These are phyloP conservation scores for Drosophila asahinai DNA, from an alignment of 1,140 invertebrate species.

Conservation along the genomic window DNA sequence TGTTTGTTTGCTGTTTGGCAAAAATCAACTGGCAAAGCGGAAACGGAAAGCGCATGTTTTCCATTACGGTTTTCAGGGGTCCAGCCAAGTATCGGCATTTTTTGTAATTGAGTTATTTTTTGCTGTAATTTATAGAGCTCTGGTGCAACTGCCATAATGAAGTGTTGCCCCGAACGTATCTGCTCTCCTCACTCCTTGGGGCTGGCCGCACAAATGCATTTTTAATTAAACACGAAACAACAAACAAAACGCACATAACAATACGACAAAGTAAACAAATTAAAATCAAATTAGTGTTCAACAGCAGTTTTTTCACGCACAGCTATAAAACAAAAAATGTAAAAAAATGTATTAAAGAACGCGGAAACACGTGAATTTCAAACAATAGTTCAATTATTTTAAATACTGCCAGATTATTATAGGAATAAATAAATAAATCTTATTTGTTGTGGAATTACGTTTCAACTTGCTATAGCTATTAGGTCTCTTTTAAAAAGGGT, in stretches of 20 bases:
- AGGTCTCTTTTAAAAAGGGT: background rate
- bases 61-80: conserved; percentile 25
- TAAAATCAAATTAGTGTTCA: conserved; percentile 70
- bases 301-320: conserved; percentile 20
- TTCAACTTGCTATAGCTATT: background rate
- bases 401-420: conserved; percentile 1
- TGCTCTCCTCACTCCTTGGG: background rate
- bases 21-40: conserved; percentile 64
- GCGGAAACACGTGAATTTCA: background rate
- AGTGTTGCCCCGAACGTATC: conserved; percentile 37
- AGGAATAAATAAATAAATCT: background rate
- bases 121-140: conserved; percentile 61
- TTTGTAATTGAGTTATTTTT: conserved; percentile 74
- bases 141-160: conserved; percentile 59
- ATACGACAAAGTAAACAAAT: conserved; percentile 69
- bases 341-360: background rate
- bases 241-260: conserved; percentile 56
- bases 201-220: conserved; percentile 58
- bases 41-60: conserved; percentile 77
- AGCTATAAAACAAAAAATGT: background rate
- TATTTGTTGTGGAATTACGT: background rate
- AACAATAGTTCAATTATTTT: conserved; percentile 20
- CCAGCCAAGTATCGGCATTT: conserved; percentile 24
- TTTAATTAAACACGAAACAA: conserved; percentile 57
- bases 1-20: conserved; percentile 40